Percentiles rank a stretch among this genome's conserved stretches.
Evolutionary conservation across 2,113 vertebrate genomes (phyloP).

Genomic region (Trachemys scripta): DNA sequence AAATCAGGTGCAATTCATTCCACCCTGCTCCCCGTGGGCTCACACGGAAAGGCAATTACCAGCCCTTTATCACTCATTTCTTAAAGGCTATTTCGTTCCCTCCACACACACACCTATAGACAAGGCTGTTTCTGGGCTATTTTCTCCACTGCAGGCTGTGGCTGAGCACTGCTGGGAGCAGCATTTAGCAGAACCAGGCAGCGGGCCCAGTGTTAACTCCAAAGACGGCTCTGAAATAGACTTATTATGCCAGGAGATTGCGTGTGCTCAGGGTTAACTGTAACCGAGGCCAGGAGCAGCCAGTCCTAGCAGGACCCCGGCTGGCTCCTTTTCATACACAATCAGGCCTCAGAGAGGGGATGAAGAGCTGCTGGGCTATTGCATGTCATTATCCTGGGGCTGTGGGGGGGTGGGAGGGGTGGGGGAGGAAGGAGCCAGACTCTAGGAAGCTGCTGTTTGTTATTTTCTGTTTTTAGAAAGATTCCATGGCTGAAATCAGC

Average conservation of each 20-base stretch:
- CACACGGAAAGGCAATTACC: conserved; percentile 37
- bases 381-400: neutral
- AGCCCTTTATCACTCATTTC: conserved; percentile 41
- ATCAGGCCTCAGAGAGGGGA: neutral
- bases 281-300: neutral
- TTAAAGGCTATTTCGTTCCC: conserved; percentile 33
- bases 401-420: fast-evolving
- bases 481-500: neutral
- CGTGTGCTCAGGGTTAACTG: conserved; percentile 50
- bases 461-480: neutral
- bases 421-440: neutral
- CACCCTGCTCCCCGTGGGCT: neutral
- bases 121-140: conserved; percentile 66
- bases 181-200: conserved; percentile 31
- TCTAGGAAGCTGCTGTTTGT: neutral
- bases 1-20: conserved; percentile 4
- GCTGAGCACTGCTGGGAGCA: conserved; percentile 37
- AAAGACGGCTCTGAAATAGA: neutral
- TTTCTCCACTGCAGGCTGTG: conserved; percentile 55
- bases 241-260: conserved; percentile 15
- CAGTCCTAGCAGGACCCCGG: neutral
- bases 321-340: neutral
- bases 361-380: neutral
- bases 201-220: neutral
- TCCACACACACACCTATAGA: conserved; percentile 34